Evolutionary conservation across 2,888 invertebrate species (phyloP), one percentile per base, ranked within the genome.

Genomic region (Netelia inedita): DNA sequence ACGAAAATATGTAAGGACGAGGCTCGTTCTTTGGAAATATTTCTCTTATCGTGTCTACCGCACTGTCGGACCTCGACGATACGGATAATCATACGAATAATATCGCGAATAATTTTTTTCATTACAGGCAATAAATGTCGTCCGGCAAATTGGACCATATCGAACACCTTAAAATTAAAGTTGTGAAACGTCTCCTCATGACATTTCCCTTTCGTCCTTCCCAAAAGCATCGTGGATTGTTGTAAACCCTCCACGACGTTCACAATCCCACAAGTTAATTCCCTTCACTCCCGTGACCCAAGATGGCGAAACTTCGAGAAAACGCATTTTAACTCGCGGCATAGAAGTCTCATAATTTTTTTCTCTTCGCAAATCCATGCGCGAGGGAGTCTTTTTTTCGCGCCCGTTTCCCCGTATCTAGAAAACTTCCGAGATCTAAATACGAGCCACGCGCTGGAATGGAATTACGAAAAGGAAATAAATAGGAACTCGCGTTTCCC

Each of bases 401-500:
- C 73, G 19, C 19, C n/a, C 35, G 75, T 69, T 41, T 43, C 79
- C 71, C 53, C 57, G 55, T 80, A 71, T 75, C 84, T 78, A 74
- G 61, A 79, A 53, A 80, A 81, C 53, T 53, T 43, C 35, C 53
- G 14, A 21, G 46, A 50, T 19, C 35, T 69, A 55, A 73, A 57
- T 78, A 78, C 53, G 65, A 66, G 74, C 43, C 46, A 46, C 55
- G 68, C n/a, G 63, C 21, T 71, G 46, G 21, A 46, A 65, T 46
- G 43, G 50, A n/a, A 35, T 55, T 65, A 81, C 55, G 55, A 55
- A 43, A 57, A 46, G 46, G 41, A 61, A 79, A 61, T 59, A 65
- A 80, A 79, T 76, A 61, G 69, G 53, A 74, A 71, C 73, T 79
- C 21, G 63, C 61, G 76, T 73, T 84, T 82, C 59, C 19, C 73